Conservation (phyloP, 2,888 invertebrate species). For the Heliconius cydno region DNA sequence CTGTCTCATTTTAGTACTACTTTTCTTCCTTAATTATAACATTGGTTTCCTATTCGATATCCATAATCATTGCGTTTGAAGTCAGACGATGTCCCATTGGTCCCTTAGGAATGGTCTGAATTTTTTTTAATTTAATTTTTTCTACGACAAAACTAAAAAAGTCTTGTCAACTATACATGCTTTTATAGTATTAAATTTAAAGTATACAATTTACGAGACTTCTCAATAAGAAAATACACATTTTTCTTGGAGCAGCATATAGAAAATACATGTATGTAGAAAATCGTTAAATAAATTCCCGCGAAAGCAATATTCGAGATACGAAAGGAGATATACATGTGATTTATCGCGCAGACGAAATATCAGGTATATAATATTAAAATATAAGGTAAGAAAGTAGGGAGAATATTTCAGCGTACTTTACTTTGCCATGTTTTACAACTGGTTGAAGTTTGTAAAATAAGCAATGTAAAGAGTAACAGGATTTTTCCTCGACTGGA, state of each 20-base stretch:
- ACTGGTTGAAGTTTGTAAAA: slow-evolving; percentile 27
- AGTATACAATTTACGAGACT: not conserved
- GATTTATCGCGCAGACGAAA: slow-evolving; percentile 39
- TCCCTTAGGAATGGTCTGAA: not conserved
- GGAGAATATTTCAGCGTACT: slow-evolving; percentile 18
- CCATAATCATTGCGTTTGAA: not conserved
- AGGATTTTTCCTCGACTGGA: slow-evolving; percentile 6
- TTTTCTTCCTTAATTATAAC: not conserved
- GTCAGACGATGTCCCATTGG: not conserved
- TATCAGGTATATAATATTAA: slow-evolving; percentile 36
- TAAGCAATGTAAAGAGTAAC: slow-evolving; percentile 39
- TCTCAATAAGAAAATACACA: not conserved
- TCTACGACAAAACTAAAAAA: too few relatives aligned
- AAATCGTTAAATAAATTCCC: slow-evolving; percentile 11
- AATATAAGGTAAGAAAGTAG: slow-evolving; percentile 28
- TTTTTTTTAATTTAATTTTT: too few relatives aligned
- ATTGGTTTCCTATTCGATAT: not conserved
- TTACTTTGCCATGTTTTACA: slow-evolving; percentile 25
- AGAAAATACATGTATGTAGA: not conserved
- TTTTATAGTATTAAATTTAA: not conserved
- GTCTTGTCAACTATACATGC: not conserved
- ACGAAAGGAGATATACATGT: slow-evolving; percentile 9
- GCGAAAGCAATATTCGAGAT: slow-evolving; percentile 36
- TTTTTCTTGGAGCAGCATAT: not conserved
- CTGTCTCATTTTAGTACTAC: too few relatives aligned